These are phyloP conservation scores for Zaprionus nigranus DNA, from an alignment of 1,140 invertebrate genomes.

Conservation along the genomic window DNA sequence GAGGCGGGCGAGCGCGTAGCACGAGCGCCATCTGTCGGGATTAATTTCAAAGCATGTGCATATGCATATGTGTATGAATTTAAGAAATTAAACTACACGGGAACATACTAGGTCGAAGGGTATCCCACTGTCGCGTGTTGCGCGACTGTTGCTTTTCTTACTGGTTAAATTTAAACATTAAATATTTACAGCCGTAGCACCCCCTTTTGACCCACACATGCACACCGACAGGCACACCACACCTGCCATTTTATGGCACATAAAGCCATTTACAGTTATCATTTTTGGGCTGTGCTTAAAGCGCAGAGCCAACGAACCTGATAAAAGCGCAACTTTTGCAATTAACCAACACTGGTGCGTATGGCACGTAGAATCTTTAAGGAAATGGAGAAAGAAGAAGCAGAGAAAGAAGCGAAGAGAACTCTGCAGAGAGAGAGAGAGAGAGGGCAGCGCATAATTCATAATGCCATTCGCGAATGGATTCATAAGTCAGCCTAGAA, in stretches of 20 bases:
- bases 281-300: conserved; percentile 18
- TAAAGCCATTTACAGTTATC: conserved; percentile 48
- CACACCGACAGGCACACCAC: conserved; percentile 25
- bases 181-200: conserved; percentile 60
- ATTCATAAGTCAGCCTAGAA: conserved; percentile 62
- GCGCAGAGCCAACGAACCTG: conserved; percentile 6
- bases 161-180: conserved; percentile 74
- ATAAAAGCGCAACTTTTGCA: conserved; percentile 53
- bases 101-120: no score
- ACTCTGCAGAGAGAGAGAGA: conserved; percentile 15
- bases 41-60: no score
- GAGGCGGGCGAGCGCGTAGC: no score
- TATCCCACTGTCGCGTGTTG: no score
- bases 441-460: conserved; percentile 23
- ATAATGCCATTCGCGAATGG: conserved; percentile 27
- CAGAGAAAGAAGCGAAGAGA: conserved; percentile 26
- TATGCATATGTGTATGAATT: no score
- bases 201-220: not conserved
- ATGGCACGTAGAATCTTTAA: not conserved
- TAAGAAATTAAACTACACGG: no score
- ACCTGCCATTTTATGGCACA: conserved; percentile 42
- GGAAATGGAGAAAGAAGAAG: not conserved
- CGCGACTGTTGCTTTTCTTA: no score
- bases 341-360: conserved; percentile 43
- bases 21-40: no score